Evolutionary conservation across 2,797 vertebrate species (phyloP).

Genomic region (Neostethus bicornis): DNA sequence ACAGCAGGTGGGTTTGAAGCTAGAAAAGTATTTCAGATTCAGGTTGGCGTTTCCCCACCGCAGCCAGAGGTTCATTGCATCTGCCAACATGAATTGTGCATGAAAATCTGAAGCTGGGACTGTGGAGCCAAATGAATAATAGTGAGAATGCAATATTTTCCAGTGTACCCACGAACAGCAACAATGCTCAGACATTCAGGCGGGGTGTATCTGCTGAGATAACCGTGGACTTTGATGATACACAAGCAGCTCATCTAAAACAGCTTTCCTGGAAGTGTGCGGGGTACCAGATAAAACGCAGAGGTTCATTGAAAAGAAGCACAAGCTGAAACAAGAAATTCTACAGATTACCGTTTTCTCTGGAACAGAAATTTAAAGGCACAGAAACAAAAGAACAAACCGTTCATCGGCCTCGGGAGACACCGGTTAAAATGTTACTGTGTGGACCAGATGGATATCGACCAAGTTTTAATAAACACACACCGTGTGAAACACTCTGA

Average conservation of each 20-base stretch:
- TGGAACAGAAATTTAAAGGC: no score
- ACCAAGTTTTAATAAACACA: no score
- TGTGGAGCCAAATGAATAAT: slow-evolving; percentile 12
- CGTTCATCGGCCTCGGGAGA: no score
- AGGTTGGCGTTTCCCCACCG: slow-evolving; percentile 17
- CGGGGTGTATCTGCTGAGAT: not conserved
- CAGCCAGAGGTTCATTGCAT: slow-evolving; percentile 31
- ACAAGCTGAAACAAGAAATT: no score
- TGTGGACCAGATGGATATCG: no score
- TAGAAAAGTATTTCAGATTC: slow-evolving; percentile 17
- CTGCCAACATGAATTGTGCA: slow-evolving; percentile 27
- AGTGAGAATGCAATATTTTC: slow-evolving; percentile 7
- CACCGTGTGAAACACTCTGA: no score
- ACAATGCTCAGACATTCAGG: not conserved
- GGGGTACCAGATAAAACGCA: slow-evolving; percentile 17
- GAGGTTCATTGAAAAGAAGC: slow-evolving; percentile 13
- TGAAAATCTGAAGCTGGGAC: slow-evolving; percentile 9
- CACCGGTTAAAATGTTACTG: no score
- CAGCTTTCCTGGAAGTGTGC: slow-evolving; percentile 30
- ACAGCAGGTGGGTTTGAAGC: slow-evolving; percentile 13
- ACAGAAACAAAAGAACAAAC: no score
- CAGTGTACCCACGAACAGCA: not conserved
- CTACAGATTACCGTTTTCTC: no score
- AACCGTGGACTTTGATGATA: slow-evolving; percentile 12
- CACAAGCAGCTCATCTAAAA: not conserved